Percentiles rank a stretch among this genome's conserved stretches.
Evolutionary conservation across 2,797 vertebrate genomes (phyloP).

Genomic region (Pseudochaenichthys georgianus): DNA sequence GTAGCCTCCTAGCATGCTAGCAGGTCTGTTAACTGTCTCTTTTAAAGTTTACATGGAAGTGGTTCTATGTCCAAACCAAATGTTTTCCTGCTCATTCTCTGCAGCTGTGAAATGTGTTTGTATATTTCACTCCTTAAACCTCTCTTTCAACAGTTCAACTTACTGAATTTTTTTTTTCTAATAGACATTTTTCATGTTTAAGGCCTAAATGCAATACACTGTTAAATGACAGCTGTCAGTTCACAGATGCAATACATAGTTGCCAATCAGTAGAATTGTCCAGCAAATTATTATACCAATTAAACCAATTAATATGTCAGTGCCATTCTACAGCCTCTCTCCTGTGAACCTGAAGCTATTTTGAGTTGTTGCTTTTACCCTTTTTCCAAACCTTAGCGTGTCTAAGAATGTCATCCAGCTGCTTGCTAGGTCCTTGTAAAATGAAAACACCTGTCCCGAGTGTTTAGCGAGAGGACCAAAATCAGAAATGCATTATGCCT

Average conservation of each 20-base stretch:
- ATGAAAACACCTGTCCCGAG: slow-evolving; percentile 62
- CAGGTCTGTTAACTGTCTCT: no score
- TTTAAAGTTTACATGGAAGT: slow-evolving; percentile 1
- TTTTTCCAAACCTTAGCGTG: slow-evolving; percentile 51
- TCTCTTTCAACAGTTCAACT: neutral
- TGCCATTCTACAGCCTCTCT: slow-evolving; percentile 14
- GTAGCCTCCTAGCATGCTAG: no score
- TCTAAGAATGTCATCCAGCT: slow-evolving; percentile 32
- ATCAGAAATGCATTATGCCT: slow-evolving; percentile 9
- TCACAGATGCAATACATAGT: neutral
- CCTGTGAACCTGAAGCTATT: slow-evolving; percentile 31
- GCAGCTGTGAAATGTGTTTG: neutral
- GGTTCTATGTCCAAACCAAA: slow-evolving; percentile 6
- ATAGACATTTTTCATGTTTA: neutral
- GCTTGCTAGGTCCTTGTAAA: slow-evolving; percentile 17
- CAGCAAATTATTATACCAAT: neutral
- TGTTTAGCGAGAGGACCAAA: slow-evolving; percentile 11
- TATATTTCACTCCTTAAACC: neutral
- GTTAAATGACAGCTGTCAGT: slow-evolving; percentile 5
- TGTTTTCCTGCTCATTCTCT: neutral
- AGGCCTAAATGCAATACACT: neutral
- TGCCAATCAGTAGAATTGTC: slow-evolving; percentile 6
- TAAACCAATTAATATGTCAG: slow-evolving; percentile 44
- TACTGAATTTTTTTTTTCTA: neutral
- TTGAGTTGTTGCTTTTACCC: slow-evolving; percentile 47